These are phyloP conservation scores for Myotis myotis DNA, from an alignment of 2,797 vertebrate genomes.

Conservation along the genomic window DNA sequence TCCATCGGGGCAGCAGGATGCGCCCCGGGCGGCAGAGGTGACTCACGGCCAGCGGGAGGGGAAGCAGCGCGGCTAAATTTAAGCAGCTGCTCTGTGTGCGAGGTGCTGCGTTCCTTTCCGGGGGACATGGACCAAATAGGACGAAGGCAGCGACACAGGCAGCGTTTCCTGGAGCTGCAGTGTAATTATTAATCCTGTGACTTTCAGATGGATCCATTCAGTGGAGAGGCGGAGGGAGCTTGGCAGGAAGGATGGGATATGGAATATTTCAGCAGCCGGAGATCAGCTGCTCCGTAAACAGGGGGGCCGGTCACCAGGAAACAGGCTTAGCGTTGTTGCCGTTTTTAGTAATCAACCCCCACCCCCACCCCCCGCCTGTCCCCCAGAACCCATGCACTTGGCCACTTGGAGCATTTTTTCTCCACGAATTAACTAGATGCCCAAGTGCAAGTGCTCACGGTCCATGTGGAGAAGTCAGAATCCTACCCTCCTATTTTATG, in stretches of 20 bases:
- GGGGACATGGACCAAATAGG: neutral
- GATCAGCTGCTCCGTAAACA: neutral
- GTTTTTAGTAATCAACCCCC: neutral
- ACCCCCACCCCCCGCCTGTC: too few relatives aligned
- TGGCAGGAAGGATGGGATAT: conserved; percentile 36
- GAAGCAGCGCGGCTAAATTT: conserved; percentile 22
- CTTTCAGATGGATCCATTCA: conserved; percentile 31
- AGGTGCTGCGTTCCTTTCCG: conserved; percentile 35
- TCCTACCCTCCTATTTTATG: neutral
- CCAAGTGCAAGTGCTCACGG: neutral
- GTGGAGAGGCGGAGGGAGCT: neutral
- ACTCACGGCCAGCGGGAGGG: neutral
- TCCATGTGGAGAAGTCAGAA: rapidly evolving
- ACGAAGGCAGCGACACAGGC: conserved; percentile 13
- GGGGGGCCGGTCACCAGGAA: neutral
- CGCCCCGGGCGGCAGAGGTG: conserved; percentile 50
- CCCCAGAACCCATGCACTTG: neutral
- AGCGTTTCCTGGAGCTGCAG: neutral
- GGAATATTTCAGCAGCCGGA: neutral
- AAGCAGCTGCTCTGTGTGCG: neutral
- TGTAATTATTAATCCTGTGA: conserved; percentile 40
- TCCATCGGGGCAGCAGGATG: neutral
- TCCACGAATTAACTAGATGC: neutral
- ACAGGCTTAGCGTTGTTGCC: rapidly evolving
- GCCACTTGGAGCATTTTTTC: neutral